Conservation (phyloP, 1,140 invertebrate species). For the Neomicropteryx cornuta region DNA sequence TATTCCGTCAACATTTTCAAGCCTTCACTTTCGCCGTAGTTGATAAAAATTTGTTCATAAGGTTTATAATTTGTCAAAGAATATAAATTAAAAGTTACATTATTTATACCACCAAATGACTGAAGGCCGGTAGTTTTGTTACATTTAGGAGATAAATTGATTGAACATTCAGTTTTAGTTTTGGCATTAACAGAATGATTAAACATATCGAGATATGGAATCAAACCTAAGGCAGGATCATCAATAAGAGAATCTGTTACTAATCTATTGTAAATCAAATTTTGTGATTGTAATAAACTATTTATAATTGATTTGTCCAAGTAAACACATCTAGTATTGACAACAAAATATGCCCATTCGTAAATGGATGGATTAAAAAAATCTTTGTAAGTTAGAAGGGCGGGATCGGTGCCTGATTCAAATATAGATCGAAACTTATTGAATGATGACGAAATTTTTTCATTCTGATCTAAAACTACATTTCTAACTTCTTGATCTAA, state of each 20-base stretch:
- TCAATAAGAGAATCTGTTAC: no score
- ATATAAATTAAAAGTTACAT: slow-evolving; percentile 42
- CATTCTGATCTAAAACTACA: slow-evolving; percentile 25
- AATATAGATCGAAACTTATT: slow-evolving; percentile 27
- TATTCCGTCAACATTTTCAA: slow-evolving; percentile 59
- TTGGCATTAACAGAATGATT: slow-evolving; percentile 51
- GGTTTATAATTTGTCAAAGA: slow-evolving; percentile 42
- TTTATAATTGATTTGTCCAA: slow-evolving; percentile 33
- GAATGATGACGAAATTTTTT: slow-evolving; percentile 31
- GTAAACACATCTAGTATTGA: slow-evolving; percentile 62
- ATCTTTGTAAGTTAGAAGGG: slow-evolving; percentile 23
- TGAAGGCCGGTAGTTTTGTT: neutral
- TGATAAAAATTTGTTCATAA: slow-evolving; percentile 58
- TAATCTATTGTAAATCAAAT: slow-evolving; percentile 25
- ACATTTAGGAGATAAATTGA: slow-evolving; percentile 26
- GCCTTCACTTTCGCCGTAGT: slow-evolving; percentile 62
- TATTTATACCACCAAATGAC: slow-evolving; percentile 19
- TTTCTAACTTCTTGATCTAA: slow-evolving; percentile 27
- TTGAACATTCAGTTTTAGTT: slow-evolving; percentile 41
- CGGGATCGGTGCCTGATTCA: no score
- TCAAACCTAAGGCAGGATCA: slow-evolving; percentile 55
- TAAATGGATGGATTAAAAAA: slow-evolving; percentile 32
- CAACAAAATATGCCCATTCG: slow-evolving; percentile 56
- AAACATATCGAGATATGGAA: slow-evolving; percentile 64
- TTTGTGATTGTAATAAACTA: slow-evolving; percentile 23